Evolutionary conservation across 2,113 vertebrate species (phyloP).

Genomic region (Origma solitaria): DNA sequence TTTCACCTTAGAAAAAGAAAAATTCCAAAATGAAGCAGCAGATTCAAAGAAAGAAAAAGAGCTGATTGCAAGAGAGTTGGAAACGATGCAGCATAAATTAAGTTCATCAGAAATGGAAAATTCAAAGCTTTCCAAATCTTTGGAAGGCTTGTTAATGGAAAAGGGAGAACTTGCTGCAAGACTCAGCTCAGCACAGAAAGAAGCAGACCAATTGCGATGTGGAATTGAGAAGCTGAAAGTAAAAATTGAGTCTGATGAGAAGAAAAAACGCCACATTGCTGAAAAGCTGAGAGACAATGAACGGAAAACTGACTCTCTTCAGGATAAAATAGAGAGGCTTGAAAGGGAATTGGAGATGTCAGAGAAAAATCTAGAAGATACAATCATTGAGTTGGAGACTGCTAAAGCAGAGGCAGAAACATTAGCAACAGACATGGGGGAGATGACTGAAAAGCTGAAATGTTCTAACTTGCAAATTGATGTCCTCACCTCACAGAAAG

Average conservation of each 20-base stretch:
- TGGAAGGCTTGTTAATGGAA: conserved; percentile 80
- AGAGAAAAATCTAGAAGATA: conserved; percentile 75
- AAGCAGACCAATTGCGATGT: conserved; percentile 76
- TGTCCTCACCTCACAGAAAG: conserved; percentile 70
- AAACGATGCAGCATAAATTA: conserved; percentile 74
- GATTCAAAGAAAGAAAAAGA: conserved; percentile 71
- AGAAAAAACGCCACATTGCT: conserved; percentile 70
- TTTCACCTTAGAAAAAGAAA: conserved; percentile 53
- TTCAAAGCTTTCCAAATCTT: conserved; percentile 66
- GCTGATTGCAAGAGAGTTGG: conserved; percentile 60
- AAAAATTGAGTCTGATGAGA: conserved; percentile 88
- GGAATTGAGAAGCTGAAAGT: conserved; percentile 88
- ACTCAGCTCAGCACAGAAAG: conserved; percentile 82
- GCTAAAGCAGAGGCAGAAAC: conserved; percentile 79
- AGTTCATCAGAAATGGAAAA: conserved; percentile 72
- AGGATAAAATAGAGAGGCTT: conserved; percentile 78
- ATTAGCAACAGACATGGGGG: conserved; percentile 54
- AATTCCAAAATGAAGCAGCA: conserved; percentile 68
- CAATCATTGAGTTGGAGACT: conserved; percentile 78
- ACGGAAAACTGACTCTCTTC: conserved; percentile 69
- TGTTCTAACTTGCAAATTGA: conserved; percentile 46
- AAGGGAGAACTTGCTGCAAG: conserved; percentile 81
- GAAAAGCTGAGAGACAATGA: conserved; percentile 80
- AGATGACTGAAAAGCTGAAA: background rate
- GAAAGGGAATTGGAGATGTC: conserved; percentile 76